Evolutionary conservation across 2,113 vertebrate species (phyloP).

Genomic region (Gavialis gangeticus): DNA sequence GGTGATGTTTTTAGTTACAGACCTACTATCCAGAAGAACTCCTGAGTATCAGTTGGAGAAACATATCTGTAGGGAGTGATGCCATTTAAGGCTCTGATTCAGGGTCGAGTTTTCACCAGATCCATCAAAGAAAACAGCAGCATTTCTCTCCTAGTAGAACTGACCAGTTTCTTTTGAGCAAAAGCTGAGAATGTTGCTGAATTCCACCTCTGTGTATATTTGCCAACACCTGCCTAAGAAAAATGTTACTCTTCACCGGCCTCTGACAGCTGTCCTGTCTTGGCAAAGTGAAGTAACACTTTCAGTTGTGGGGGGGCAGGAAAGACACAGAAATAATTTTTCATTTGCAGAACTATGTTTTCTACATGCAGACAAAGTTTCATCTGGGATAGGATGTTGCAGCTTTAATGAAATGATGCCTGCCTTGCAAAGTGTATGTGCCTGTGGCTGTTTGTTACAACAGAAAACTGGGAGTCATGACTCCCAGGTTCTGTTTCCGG

Average conservation of each 20-base stretch:
- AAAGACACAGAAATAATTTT: neutral
- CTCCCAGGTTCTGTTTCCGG: neutral
- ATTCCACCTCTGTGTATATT: neutral
- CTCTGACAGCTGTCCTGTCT: neutral
- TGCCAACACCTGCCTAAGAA: neutral
- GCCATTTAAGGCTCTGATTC: neutral
- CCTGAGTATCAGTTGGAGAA: neutral
- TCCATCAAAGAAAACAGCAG: neutral
- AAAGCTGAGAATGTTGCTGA: neutral
- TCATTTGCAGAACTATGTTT: neutral
- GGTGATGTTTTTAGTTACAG: neutral
- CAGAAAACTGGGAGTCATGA: neutral
- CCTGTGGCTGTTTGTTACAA: neutral
- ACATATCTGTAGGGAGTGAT: neutral
- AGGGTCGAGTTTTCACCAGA: neutral
- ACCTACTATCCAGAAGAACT: neutral
- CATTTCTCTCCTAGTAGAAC: too few species aligned
- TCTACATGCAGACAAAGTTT: neutral
- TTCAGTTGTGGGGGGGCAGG: too few species aligned
- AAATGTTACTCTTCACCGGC: neutral
- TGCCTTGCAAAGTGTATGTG: neutral
- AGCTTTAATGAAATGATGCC: neutral
- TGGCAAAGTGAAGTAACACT: neutral
- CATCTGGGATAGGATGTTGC: neutral
- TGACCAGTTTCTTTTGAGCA: neutral